These are phyloP conservation scores for rabbit (Oryctolagus cuniculus) DNA, from an alignment of 2,113 vertebrate genomes.

Conservation along the genomic window mOryCun1.1 NC_091440.1:114743001-114743500, in stretches of 20 bases:
- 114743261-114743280: conserved; percentile 23
- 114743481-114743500: neutral
- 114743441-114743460: neutral
- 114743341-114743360: neutral
- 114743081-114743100: conserved; percentile 44
- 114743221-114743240: conserved; percentile 31
- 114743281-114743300: neutral
- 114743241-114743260: conserved; percentile 8
- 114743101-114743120: neutral
- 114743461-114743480: neutral
- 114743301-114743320: neutral
- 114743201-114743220: conserved; percentile 20
- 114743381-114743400: neutral
- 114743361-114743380: neutral
- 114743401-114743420: neutral
- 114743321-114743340: conserved; percentile 39
- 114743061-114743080: neutral
- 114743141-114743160: conserved; percentile 29
- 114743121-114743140: conserved; percentile 56
- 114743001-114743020: neutral
- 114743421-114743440: neutral
- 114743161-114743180: conserved; percentile 27
- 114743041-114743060: conserved; percentile 33
- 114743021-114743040: conserved; percentile 16
- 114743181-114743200: conserved; percentile 46